Evolutionary conservation across 2,113 vertebrate genomes (phyloP).

Genomic region (Aptenodytes patagonicus): DNA sequence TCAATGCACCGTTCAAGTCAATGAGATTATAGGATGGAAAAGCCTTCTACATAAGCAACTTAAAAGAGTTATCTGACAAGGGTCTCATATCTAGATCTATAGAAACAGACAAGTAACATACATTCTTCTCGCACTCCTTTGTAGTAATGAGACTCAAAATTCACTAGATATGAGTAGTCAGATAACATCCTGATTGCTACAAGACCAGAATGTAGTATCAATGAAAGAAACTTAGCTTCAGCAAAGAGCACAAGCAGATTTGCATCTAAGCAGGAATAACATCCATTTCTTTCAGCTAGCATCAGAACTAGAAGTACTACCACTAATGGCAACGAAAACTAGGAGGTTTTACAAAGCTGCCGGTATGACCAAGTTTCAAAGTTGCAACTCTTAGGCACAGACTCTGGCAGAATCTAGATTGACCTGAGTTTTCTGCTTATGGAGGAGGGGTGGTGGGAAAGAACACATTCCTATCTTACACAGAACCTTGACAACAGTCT

Average conservation of each 20-base stretch:
- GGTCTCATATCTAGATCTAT: not conserved
- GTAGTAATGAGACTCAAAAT: not conserved
- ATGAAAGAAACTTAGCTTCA: not conserved
- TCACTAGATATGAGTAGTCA: not conserved
- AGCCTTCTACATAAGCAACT: not conserved
- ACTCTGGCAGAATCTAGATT: not conserved
- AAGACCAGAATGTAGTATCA: not conserved
- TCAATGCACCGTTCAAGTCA: not conserved
- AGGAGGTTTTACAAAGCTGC: not conserved
- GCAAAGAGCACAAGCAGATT: not conserved
- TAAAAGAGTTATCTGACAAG: not conserved
- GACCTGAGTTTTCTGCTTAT: slow-evolving; percentile 48
- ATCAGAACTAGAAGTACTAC: not conserved
- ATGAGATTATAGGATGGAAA: not conserved
- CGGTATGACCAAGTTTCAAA: not conserved
- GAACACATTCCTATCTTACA: not conserved
- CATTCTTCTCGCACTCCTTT: not conserved
- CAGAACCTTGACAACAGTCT: slow-evolving; percentile 43
- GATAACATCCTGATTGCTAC: not conserved
- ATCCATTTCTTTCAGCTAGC: not conserved
- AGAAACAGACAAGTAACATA: not conserved
- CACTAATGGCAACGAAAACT: not conserved
- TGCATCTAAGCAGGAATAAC: not conserved
- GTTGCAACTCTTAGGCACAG: not conserved
- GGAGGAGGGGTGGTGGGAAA: not conserved